These are phyloP conservation scores for Drosophila limbata DNA, from an alignment of 2,888 invertebrate species.

Conservation along the genomic window DNA sequence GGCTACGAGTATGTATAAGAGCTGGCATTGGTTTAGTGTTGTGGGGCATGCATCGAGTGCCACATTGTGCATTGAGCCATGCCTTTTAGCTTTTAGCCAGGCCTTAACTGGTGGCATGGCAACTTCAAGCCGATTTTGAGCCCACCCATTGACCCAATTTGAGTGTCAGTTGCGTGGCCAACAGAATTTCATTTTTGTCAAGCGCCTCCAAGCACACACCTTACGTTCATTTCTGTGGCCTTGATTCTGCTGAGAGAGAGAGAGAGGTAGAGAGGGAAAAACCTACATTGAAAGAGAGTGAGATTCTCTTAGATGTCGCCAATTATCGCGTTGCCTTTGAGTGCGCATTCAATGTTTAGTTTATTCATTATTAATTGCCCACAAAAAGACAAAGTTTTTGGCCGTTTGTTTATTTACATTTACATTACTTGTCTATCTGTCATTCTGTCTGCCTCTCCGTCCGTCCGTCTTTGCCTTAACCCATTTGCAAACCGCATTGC, in stretches of 20 bases:
- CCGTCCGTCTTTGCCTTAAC: constrained; percentile 34
- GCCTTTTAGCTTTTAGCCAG: constrained; percentile 4
- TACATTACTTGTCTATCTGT: constrained; percentile 1
- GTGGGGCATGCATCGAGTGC: constrained; percentile 14
- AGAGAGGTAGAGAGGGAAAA: not conserved
- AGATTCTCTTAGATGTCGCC: constrained; percentile 45
- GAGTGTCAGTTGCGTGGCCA: constrained; percentile 47
- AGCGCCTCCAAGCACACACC: constrained; percentile 19
- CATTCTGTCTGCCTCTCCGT: not conserved
- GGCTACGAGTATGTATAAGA: constrained; percentile 6
- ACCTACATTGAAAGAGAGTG: constrained; percentile 2
- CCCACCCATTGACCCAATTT: constrained; percentile 77
- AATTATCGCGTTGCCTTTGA: constrained; percentile 65
- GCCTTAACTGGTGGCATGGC: constrained; percentile 31
- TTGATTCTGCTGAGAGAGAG: constrained; percentile 26
- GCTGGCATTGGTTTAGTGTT: constrained; percentile 5
- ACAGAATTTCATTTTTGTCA: constrained; percentile 67
- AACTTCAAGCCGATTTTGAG: constrained; percentile 40
- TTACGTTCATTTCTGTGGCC: constrained; percentile 17
- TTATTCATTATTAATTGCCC: constrained; percentile 63
- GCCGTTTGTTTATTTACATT: constrained; percentile 32
- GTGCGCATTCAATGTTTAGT: constrained; percentile 44
- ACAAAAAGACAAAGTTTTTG: constrained; percentile 45
- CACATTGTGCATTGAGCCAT: constrained; percentile 47
- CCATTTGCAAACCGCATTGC: constrained; percentile 50